Base-by-base conservation (phyloP, 2,113 vertebrate genomes). In the Capreolus pygargus region DNA sequence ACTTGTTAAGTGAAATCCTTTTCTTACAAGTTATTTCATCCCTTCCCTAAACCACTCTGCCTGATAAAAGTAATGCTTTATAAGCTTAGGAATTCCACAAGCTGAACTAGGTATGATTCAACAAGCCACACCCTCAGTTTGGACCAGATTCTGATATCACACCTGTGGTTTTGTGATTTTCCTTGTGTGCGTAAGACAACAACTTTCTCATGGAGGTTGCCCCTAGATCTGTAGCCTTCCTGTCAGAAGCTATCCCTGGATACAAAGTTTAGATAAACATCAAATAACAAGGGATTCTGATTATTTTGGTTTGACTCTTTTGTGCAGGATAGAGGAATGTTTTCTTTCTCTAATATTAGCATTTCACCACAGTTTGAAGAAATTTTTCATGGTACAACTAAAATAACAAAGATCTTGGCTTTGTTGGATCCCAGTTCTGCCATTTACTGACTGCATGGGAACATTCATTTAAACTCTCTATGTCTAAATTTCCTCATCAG, bases 261-360 rank as follows among this genome's bases (percentile, higher is more conserved):
- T 64, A 70, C 23, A 78, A 33, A 79, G 67, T 50, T 92, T 82
- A 64, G 61, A 86, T 85, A 64, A 79, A 86, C 28, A 15, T 87
- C 13, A 43, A 16, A 27, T 82, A 45, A 60, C 0, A 1, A 96
- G 39, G 27, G 39, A 55, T 88, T 85, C 47, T 67, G 57, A 79
- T 81, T 47, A 64, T 87, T 97, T 87, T 76, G 19, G n/a, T 13
- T 95, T 92, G 85, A 3, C 8, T 85, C 28, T 96, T 96, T 91
- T 43, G 30, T 43, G 39, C 23, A 64, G 14, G 28, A 61, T 60
- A 70, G 47, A 81, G 95, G 4, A 19, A 84, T 92, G 96, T 13
- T 76, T 12, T 61, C 28, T 96, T 21, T 81, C 15, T 61, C 25
- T 86, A 19, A 36, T 95, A 39, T 87, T 87, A 50, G 30, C 70